Evolutionary conservation across 1,140 invertebrate species (phyloP).

Genomic region (Pantala flavescens): DNA sequence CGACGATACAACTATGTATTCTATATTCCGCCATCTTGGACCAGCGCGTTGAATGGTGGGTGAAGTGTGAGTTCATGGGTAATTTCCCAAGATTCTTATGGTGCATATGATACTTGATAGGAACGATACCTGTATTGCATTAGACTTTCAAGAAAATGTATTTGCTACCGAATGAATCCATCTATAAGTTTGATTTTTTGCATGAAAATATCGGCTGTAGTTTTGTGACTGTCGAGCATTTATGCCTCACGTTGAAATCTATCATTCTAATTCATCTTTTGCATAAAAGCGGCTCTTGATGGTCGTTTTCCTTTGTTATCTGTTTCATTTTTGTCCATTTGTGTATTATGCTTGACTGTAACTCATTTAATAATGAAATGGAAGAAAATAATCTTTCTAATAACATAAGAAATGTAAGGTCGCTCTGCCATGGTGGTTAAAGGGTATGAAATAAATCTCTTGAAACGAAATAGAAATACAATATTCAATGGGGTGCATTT

Average conservation of each 20-base stretch:
- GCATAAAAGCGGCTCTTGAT: not conserved
- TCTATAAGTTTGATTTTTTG: no score
- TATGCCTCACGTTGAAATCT: not conserved
- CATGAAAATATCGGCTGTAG: no score
- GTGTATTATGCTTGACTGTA: no score
- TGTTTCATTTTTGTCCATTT: no score
- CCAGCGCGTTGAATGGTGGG: constrained; percentile 22
- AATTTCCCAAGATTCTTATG: constrained; percentile 23
- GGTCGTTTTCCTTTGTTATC: not conserved
- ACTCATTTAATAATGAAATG: no score
- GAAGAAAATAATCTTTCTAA: no score
- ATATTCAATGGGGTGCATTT: no score
- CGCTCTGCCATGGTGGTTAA: no score
- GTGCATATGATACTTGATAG: not conserved
- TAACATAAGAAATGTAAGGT: no score
- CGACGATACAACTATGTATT: not conserved
- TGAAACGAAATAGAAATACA: no score
- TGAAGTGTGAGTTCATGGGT: constrained; percentile 22
- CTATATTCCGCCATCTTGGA: constrained; percentile 17
- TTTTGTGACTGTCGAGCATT: not conserved
- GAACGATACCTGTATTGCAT: not conserved
- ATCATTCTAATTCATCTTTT: not conserved
- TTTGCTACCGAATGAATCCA: not conserved
- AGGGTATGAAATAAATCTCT: no score
- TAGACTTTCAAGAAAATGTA: not conserved